These are phyloP conservation scores for Daphoenositta chrysoptera DNA, from an alignment of 2,113 vertebrate genomes.

Conservation along the genomic window DNA sequence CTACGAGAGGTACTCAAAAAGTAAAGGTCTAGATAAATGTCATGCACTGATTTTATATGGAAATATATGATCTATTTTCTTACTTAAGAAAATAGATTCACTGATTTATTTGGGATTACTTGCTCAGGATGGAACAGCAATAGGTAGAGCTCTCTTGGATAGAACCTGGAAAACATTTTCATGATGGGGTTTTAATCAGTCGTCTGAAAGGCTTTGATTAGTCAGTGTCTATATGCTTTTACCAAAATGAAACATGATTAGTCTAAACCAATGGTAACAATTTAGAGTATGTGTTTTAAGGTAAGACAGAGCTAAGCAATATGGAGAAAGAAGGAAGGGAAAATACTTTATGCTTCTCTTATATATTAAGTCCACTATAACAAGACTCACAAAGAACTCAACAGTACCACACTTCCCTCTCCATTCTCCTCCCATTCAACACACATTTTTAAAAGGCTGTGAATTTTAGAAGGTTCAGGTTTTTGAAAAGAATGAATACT, in stretches of 20 bases:
- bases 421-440: not conserved
- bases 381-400: not conserved
- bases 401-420: not conserved
- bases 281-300: not conserved
- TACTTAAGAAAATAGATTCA: not conserved
- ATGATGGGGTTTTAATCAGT: not conserved
- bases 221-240: not conserved
- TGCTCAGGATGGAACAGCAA: accelerated
- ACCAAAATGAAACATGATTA: not conserved
- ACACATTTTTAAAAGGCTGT: not conserved
- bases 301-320: not conserved
- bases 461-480: not conserved
- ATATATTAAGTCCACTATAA: not conserved
- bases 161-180: not conserved
- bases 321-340: not conserved
- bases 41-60: not conserved
- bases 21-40: not conserved
- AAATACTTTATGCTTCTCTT: not conserved
- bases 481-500: not conserved
- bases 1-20: not conserved
- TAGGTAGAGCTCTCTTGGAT: not conserved
- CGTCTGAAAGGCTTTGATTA: not conserved
- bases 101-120: not conserved
- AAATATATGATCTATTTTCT: not conserved
- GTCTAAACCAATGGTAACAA: not conserved